These are phyloP conservation scores for Drosophila recens DNA, from an alignment of 2,888 invertebrate genomes.

Conservation along the genomic window DNA sequence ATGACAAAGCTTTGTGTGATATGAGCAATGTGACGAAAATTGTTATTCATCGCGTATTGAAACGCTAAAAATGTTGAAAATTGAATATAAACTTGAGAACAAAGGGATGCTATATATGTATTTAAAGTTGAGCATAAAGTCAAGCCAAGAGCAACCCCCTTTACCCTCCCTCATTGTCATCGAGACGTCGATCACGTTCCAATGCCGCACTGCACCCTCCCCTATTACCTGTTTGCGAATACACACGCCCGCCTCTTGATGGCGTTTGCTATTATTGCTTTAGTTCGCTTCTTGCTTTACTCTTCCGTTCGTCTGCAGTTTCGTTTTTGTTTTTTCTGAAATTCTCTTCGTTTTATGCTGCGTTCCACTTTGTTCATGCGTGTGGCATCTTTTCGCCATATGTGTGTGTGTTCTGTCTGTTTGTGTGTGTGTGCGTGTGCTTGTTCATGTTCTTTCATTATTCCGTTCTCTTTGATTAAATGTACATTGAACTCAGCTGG, in stretches of 20 bases:
- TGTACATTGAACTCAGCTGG: conserved; percentile 75
- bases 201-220: conserved; percentile 33
- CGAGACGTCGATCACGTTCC: conserved; percentile 52
- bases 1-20: conserved; percentile 49
- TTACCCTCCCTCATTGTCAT: conserved; percentile 23
- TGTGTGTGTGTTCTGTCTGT: conserved; percentile 14
- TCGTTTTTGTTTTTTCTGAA: conserved; percentile 58
- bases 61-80: conserved; percentile 9
- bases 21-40: conserved; percentile 42
- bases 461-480: conserved; percentile 71
- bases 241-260: conserved; percentile 37
- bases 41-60: conserved; percentile 32
- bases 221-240: conserved; percentile 71
- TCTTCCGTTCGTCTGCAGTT: conserved; percentile 64
- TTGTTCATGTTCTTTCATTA: conserved; percentile 67
- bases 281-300: conserved; percentile 47
- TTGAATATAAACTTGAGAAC: conserved; percentile 8
- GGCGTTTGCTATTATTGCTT: conserved; percentile 54
- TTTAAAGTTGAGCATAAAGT: conserved; percentile 22
- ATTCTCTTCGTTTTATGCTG: conserved; percentile 38
- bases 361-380: conserved; percentile 56
- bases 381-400: conserved; percentile 51
- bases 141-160: conserved; percentile 13
- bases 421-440: conserved; percentile 33
- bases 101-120: conserved; percentile 17